Percentiles rank a stretch among this genome's conserved stretches.
Conservation (phyloP, 2,113 vertebrate genomes). For the Hystrix brachyura region DNA sequence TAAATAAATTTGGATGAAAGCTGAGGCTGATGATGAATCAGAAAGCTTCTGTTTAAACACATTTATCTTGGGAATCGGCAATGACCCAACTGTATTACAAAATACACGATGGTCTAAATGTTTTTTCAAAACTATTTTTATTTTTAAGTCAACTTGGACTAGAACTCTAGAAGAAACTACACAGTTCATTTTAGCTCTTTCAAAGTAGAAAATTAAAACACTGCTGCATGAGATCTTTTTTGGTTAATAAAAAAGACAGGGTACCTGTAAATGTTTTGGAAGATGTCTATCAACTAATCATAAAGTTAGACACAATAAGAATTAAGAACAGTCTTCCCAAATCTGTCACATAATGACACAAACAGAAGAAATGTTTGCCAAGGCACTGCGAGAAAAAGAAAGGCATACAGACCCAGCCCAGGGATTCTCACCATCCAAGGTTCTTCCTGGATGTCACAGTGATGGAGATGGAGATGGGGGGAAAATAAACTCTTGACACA, state of each 20-base stretch:
- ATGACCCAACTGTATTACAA: slow-evolving; percentile 77
- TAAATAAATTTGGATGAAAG: slow-evolving; percentile 76
- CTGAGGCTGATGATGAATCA: slow-evolving; percentile 76
- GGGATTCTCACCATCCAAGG: neutral
- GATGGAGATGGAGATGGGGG: neutral
- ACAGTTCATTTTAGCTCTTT: slow-evolving; percentile 40
- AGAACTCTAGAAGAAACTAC: slow-evolving; percentile 59
- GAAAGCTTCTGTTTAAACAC: slow-evolving; percentile 82
- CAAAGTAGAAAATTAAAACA: slow-evolving; percentile 37
- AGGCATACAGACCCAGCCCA: neutral
- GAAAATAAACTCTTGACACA: neutral
- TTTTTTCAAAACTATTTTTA: slow-evolving; percentile 73
- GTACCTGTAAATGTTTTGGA: neutral
- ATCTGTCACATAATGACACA: slow-evolving; percentile 4
- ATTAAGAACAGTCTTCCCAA: slow-evolving; percentile 39
- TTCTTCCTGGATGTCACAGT: neutral
- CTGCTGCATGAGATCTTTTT: slow-evolving; percentile 37
- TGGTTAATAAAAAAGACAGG: slow-evolving; percentile 28
- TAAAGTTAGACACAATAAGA: slow-evolving; percentile 56
- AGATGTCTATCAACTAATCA: neutral
- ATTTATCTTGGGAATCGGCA: slow-evolving; percentile 73
- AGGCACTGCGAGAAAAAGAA: neutral
- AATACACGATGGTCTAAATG: slow-evolving; percentile 71
- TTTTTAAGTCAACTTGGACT: slow-evolving; percentile 66
- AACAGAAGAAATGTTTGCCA: slow-evolving; percentile 44